Base-by-base conservation (phyloP, 1,140 invertebrate species). In the Philotrypesis tridentata region DNA sequence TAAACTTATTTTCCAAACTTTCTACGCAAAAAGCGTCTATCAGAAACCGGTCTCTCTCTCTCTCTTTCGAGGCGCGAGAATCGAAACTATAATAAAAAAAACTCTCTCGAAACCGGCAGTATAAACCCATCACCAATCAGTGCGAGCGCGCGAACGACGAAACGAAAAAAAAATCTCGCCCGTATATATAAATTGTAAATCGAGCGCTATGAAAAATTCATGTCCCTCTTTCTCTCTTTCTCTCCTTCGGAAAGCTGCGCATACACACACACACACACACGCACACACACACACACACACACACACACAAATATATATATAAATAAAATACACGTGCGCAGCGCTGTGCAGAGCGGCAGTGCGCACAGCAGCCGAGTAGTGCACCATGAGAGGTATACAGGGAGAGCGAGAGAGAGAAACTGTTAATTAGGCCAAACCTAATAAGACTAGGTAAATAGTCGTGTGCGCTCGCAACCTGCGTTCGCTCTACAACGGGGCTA, bases 371-470 rank as follows among this genome's bases (percentile, higher is more conserved):
- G 33, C 33, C 40, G 40, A 12, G n/a, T n/a, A n/a, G n/a, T n/a
- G n/a, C n/a, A n/a, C n/a, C n/a, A n/a, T n/a, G n/a, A n/a, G n/a
- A 8, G 40, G 40, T 43, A 43, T 43, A 0, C 1, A 55, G 4
- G n/a, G 17, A 55, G 48, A n/a, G 0, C 21, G 48, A 55, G 48
- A 17, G 14, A 21, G 63, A 25, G 27, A 65, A 21, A 29, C 27
- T 65, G 9, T 65, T 65, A 65, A 65, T 65, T 65, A 29, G 63
- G 63, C 63, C 63, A 65, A 65, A 65, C 25, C 14, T 65, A 70
- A 70, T 70, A 70, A 70, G 68, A 70, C 33, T n/a, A 70, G 33
- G 17, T 67, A 67, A 67, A 67, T 70, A 65, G 63, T 65, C n/a
- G n/a, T 7, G 48, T n/a, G 21, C 48, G 48, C 48, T 55, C 21